Conservation (phyloP, 2,888 invertebrate species). For the Matsumyia berberina region DNA sequence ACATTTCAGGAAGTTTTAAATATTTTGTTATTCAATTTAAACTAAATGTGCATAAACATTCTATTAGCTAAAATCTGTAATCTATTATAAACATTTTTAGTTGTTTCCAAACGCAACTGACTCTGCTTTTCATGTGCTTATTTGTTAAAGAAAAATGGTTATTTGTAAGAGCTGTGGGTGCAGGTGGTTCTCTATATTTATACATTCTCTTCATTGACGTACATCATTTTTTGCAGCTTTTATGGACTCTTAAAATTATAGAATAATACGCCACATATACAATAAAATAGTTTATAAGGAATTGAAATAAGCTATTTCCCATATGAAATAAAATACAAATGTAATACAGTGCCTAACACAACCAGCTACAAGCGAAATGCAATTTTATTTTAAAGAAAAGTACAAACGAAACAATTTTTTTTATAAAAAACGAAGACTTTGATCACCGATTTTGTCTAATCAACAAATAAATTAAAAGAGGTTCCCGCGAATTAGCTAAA, state of each 20-base stretch:
- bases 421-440: slow-evolving; percentile 61
- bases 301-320: slow-evolving; percentile 29
- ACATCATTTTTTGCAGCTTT: slow-evolving; percentile 25
- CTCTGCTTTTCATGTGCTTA: slow-evolving; percentile 43
- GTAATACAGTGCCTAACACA: slow-evolving; percentile 52
- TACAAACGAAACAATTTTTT: slow-evolving; percentile 44
- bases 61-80: not conserved
- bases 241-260: not conserved
- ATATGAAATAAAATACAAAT: slow-evolving; percentile 24
- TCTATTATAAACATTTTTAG: not conserved
- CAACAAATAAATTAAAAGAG: slow-evolving; percentile 21
- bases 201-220: slow-evolving; percentile 10
- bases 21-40: not conserved
- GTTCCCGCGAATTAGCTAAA: slow-evolving; percentile 55
- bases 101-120: slow-evolving; percentile 22
- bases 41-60: not conserved
- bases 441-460: slow-evolving; percentile 69
- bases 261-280: not conserved
- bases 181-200: slow-evolving; percentile 18
- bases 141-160: slow-evolving; percentile 7
- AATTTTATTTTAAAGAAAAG: slow-evolving; percentile 43
- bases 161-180: slow-evolving; percentile 21
- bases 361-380: slow-evolving; percentile 43
- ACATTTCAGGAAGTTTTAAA: no score
- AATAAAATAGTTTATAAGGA: slow-evolving; percentile 25